These are phyloP conservation scores for Pseudochaenichthys georgianus DNA, from an alignment of 2,797 vertebrate genomes.

Conservation along the genomic window DNA sequence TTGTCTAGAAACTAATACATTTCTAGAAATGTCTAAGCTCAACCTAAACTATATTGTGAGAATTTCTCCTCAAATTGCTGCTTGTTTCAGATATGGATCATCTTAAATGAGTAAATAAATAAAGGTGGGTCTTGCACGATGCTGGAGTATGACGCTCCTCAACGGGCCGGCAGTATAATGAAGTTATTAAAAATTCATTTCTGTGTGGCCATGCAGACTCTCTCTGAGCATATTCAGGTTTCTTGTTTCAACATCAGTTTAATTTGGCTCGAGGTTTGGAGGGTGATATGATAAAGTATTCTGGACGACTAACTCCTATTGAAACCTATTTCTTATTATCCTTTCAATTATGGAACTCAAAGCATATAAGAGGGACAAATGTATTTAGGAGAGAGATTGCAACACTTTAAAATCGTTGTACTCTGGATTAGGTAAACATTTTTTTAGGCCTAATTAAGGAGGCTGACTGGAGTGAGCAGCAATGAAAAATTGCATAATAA, in stretches of 20 bases:
- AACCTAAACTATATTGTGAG: neutral
- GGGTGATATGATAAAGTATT: neutral
- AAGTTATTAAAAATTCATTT: constrained; percentile 75
- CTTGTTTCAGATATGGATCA: neutral
- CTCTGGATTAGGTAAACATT: neutral
- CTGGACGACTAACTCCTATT: neutral
- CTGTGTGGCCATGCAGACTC: constrained; percentile 41
- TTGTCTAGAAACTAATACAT: neutral
- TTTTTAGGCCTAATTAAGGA: too few relatives aligned
- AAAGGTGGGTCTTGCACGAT: neutral
- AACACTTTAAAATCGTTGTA: neutral
- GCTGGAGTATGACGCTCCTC: constrained; percentile 23
- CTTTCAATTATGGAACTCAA: neutral
- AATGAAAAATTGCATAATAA: neutral
- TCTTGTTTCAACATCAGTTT: constrained; percentile 67
- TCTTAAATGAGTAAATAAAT: neutral
- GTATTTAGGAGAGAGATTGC: neutral
- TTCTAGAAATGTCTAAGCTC: neutral
- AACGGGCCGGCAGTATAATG: constrained; percentile 44
- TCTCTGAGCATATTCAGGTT: constrained; percentile 48
- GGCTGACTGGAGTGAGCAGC: neutral
- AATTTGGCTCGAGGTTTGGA: constrained; percentile 39
- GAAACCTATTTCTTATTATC: neutral
- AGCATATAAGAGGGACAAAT: too few relatives aligned
- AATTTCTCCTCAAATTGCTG: neutral